Base-by-base conservation (phyloP, 2,113 vertebrate species). In the Ranitomeya imitator region DNA sequence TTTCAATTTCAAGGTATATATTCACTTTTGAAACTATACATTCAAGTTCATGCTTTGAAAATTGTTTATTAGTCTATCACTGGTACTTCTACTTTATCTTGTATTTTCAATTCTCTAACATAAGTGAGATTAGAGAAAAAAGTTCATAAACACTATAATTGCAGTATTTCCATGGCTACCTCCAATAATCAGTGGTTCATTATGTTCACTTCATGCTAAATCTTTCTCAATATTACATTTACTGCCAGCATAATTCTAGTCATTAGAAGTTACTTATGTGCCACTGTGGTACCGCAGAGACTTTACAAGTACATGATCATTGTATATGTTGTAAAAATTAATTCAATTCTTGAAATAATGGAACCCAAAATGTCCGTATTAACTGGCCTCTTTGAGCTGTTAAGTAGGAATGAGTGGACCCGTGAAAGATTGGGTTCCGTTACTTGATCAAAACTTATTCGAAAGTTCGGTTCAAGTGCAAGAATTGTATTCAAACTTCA, bases 141-240 rank as follows among this genome's bases (percentile, higher is more conserved):
- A 61, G 19, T 65, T 37, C 13, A n/a, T 83, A 69, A 83, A 67
- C 54, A 51, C 61, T 13, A 69, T 61, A 60, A 86, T 63, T 60
- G 37, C 59, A 51, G 55, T 77, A 77, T 86, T 59, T 77, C 57
- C 57, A 86, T 78, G 54, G 76, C 59, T 79, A 86, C 74, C 59
- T 86, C 59, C 57, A 59, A 63, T 60, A 54, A 57, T 55, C 52
- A 74, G 54, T 74, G 7, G n/a, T 60, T 79, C 74, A 86, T 67
- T 86, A 79, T 86, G 18, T 60, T 79, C 60, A 54, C 74, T 78
- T 67, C 59, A 79, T 86, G 74, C 14, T 67, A 86, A 86, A 60
- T 86, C 45, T 79, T 31, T 86, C 65, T 79, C 6, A 78, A 79
- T 65, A 31, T 79, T 73, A 13, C 45, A 86, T 86, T 84, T 84